Conservation (phyloP, 2,113 vertebrate genomes). For the Pelodiscus sinensis region DNA sequence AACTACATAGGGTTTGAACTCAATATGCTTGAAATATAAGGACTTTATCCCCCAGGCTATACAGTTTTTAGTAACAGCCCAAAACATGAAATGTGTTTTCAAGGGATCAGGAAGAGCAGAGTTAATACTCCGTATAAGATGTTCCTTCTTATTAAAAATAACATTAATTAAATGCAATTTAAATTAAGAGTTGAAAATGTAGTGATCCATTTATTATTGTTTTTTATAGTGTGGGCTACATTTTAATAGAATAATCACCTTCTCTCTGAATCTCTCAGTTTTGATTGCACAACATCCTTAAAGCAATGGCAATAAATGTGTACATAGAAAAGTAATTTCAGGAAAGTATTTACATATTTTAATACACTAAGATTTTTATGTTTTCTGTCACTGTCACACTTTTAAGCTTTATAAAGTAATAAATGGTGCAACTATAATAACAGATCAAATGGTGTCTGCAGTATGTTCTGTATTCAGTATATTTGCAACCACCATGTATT, state of each 20-base stretch:
- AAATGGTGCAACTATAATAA: background rate
- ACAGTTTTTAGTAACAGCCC: conserved; percentile 47
- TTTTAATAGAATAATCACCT: conserved; percentile 53
- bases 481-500: background rate
- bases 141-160: conserved; percentile 68
- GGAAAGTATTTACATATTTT: background rate
- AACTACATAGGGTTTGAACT: conserved; percentile 21
- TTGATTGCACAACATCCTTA: conserved; percentile 31
- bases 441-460: background rate
- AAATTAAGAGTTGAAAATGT: conserved; percentile 66
- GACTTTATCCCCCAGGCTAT: conserved; percentile 27
- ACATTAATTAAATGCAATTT: conserved; percentile 75
- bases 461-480: background rate
- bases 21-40: conserved; percentile 49
- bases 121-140: conserved; percentile 66
- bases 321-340: background rate
- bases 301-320: conserved; percentile 7
- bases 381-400: background rate
- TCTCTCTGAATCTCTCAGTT: conserved; percentile 40
- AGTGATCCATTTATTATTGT: conserved; percentile 65
- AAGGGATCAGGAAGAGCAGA: conserved; percentile 52
- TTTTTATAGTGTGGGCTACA: conserved; percentile 56
- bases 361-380: conserved; percentile 11
- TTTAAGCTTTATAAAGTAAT: background rate
- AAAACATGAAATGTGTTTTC: conserved; percentile 54